These are phyloP conservation scores for Tubulanus polymorphus DNA, from an alignment of 2,888 invertebrate genomes.

Conservation along the genomic window DNA sequence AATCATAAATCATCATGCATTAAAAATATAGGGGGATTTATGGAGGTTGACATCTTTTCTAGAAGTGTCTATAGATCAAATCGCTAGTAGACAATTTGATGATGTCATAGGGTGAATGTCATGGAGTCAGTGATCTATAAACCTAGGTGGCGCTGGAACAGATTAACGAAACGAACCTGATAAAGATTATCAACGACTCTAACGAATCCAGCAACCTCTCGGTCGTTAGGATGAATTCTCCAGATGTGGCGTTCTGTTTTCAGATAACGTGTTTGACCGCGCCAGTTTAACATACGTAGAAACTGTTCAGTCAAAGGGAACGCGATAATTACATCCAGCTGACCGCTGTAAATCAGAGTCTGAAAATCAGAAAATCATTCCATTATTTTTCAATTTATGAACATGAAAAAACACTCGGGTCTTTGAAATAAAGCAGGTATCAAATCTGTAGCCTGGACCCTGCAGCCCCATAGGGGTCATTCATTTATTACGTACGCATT, in stretches of 20 bases:
- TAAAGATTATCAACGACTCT: conserved; percentile 39
- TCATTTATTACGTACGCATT: no score
- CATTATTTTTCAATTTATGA: no score
- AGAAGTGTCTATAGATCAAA: no score
- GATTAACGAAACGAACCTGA: conserved; percentile 28
- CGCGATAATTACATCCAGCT: conserved; percentile 85
- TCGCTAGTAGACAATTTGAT: no score
- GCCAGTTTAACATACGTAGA: conserved; percentile 68
- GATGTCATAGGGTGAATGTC: no score
- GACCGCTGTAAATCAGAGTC: conserved; percentile 82
- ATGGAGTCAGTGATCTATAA: no score
- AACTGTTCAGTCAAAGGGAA: conserved; percentile 81
- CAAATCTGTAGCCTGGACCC: not conserved
- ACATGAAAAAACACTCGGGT: no score
- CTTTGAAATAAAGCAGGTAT: not conserved
- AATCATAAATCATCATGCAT: not conserved
- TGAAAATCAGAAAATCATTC: no score
- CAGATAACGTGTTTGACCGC: conserved; percentile 64
- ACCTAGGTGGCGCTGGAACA: not conserved
- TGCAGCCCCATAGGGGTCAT: no score
- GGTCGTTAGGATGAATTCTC: conserved; percentile 53
- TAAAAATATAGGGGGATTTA: not conserved
- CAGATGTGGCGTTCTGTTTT: conserved; percentile 62
- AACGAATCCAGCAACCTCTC: conserved; percentile 48
- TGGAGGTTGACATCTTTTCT: no score